These are phyloP conservation scores for Luffia ferchaultella DNA, from an alignment of 2,888 invertebrate genomes.

Conservation along the genomic window DNA sequence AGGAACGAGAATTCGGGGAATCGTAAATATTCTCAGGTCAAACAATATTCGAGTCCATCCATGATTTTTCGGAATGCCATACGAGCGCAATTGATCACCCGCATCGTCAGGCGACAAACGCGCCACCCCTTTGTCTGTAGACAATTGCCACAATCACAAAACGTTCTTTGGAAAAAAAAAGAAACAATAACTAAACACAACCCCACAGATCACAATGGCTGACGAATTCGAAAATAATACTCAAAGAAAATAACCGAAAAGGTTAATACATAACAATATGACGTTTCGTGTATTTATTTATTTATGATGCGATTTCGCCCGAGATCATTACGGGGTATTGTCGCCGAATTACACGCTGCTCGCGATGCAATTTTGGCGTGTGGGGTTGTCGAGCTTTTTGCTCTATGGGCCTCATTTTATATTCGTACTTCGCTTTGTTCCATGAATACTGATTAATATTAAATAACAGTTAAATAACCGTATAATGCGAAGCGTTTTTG, in stretches of 20 bases:
- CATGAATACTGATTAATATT: too few species aligned
- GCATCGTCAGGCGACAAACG: background rate
- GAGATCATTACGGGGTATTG: conserved; percentile 55
- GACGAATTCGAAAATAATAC: background rate
- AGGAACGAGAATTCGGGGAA: too few species aligned
- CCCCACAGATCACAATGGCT: background rate
- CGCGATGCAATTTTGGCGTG: conserved; percentile 40
- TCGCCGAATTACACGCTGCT: conserved; percentile 61
- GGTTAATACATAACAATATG: conserved; percentile 15
- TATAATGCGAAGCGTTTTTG: too few species aligned
- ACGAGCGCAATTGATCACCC: background rate
- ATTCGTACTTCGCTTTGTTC: too few species aligned
- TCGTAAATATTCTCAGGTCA: too few species aligned
- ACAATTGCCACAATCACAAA: conserved; percentile 1
- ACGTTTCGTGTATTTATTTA: conserved; percentile 43
- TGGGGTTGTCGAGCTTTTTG: too few species aligned
- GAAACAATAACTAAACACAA: background rate
- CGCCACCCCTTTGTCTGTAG: background rate
- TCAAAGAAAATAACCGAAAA: background rate
- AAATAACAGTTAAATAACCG: too few species aligned
- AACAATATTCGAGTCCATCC: too few species aligned
- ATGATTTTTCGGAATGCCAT: too few species aligned
- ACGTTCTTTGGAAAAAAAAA: background rate
- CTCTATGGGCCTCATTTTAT: too few species aligned
- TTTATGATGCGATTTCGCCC: conserved; percentile 19